Conservation (phyloP, 2,888 invertebrate genomes). For the Macrophya annulata region DNA sequence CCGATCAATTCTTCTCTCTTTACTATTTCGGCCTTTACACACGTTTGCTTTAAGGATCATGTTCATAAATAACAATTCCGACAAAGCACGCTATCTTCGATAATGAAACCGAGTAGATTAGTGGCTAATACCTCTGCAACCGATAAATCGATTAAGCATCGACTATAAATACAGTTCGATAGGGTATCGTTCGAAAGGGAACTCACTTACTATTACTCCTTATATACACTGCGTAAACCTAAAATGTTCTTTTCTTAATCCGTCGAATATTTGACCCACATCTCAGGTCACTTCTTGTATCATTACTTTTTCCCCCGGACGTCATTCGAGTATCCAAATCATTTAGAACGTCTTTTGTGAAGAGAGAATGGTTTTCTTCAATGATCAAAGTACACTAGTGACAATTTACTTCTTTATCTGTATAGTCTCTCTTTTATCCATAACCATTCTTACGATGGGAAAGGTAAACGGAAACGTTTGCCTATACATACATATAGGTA, state of each 20-base stretch:
- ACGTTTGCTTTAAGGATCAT: constrained; percentile 14
- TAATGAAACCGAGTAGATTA: constrained; percentile 54
- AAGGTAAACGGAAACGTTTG: neutral
- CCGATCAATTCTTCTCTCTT: constrained; percentile 27
- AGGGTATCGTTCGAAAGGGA: neutral
- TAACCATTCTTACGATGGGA: neutral
- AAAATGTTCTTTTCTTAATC: neutral
- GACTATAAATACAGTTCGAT: constrained; percentile 42
- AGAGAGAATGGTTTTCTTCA: neutral
- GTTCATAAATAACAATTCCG: constrained; percentile 53
- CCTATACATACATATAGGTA: no score
- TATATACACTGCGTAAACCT: neutral
- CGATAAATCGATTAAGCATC: constrained; percentile 53
- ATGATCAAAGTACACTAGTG: neutral
- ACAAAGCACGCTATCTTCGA: constrained; percentile 54
- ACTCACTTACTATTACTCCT: neutral
- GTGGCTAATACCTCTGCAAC: constrained; percentile 47
- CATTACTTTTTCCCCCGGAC: no score
- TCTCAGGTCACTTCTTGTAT: no score
- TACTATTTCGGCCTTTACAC: constrained; percentile 31
- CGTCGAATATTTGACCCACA: no score
- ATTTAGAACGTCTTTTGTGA: neutral
- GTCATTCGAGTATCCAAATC: neutral
- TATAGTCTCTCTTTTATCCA: neutral
- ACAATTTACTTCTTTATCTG: neutral